Base-by-base conservation (phyloP, 92 coral and sea anemone species). In the Heteractis magnifica region DNA sequence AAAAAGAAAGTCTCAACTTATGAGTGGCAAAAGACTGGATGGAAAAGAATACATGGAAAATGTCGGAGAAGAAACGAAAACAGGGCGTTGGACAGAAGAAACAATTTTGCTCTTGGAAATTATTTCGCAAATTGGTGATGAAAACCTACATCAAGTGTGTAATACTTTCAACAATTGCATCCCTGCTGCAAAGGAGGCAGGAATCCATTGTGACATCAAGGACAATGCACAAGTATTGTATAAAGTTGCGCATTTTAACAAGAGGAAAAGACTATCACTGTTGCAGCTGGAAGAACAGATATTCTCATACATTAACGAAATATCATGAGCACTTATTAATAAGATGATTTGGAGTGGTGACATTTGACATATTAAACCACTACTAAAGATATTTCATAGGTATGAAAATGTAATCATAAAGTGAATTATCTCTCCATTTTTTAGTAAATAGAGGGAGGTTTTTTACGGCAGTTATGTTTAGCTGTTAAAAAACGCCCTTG, bases 31-130 rank as follows among this genome's bases (percentile, higher is more conserved):
- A 18, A 81, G 91, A 52, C 85, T 79, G 75, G 65, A 81, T 58
- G 86, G 88, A 12, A 53, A 73, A 20, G 53, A 79, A 16, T 88
- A 77, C 80, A 44, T 88, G 76, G 65, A 52, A 21, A 83, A 60
- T 49, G 72, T 83, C 16, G 87, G 84, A 48, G 91, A 88, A 74
- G 76, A 81, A 11, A 56, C 80, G 51, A 52, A 70, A 53, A 82
- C 58, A 48, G 84, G 88, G 49, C 84, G 79, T 44, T 88, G 91
- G 91, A 83, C 91, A 52, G 77, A 88, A 18, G 85, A 88, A 88
- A 88, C 80, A 71, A 72, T 78, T 55, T 56, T 88, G 64, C 83
- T 88, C 14, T 79, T 88, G 11, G 75, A 83, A 75, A 60, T 16
- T 60, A 60, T 60, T 60, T 60, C 90, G 72, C 65, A 60, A 4